A percentile compares a stretch with the other conserved stretches of the same genome.
Evolutionary conservation across 2,888 invertebrate species (phyloP).

Genomic region (Diarsia dahlii): DNA sequence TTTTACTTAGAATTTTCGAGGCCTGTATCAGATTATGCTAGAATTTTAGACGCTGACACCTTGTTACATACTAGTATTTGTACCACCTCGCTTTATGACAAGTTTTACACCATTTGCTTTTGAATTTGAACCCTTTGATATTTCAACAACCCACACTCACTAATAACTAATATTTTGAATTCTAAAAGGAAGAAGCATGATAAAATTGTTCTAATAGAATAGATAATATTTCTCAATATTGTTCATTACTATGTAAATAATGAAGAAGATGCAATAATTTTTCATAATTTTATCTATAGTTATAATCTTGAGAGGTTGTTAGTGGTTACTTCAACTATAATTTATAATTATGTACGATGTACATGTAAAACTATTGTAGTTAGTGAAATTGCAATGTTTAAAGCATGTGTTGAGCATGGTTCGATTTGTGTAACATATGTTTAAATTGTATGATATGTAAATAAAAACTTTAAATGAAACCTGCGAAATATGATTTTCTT

Average conservation of each 20-base stretch:
- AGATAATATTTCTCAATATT: slow-evolving; percentile 75
- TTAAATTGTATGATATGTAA: slow-evolving; percentile 89
- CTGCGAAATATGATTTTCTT: slow-evolving; percentile 90
- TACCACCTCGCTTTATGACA: slow-evolving; percentile 81
- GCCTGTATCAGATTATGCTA: slow-evolving; percentile 81
- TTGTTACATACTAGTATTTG: slow-evolving; percentile 71
- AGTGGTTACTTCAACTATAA: slow-evolving; percentile 76
- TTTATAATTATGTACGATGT: slow-evolving; percentile 85
- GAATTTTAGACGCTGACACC: slow-evolving; percentile 78
- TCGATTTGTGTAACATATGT: slow-evolving; percentile 85
- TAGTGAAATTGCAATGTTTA: slow-evolving; percentile 85
- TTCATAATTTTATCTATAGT: slow-evolving; percentile 85
- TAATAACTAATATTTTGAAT: slow-evolving; percentile 65
- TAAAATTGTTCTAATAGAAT: slow-evolving; percentile 74
- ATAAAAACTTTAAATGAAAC: slow-evolving; percentile 88
- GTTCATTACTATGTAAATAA: slow-evolving; percentile 83
- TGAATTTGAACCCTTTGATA: slow-evolving; percentile 74
- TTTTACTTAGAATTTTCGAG: slow-evolving; percentile 81
- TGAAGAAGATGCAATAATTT: slow-evolving; percentile 87
- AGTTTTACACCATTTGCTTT: slow-evolving; percentile 80
- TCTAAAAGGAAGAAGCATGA: slow-evolving; percentile 60
- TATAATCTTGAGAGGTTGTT: slow-evolving; percentile 80
- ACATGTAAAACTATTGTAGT: slow-evolving; percentile 87
- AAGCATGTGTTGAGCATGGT: slow-evolving; percentile 79
- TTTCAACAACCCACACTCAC: slow-evolving; percentile 72